Percentiles rank a stretch among this genome's conserved stretches.
Conservation (phyloP, 2,113 vertebrate species). For the Grammatotria lemairii region DNA sequence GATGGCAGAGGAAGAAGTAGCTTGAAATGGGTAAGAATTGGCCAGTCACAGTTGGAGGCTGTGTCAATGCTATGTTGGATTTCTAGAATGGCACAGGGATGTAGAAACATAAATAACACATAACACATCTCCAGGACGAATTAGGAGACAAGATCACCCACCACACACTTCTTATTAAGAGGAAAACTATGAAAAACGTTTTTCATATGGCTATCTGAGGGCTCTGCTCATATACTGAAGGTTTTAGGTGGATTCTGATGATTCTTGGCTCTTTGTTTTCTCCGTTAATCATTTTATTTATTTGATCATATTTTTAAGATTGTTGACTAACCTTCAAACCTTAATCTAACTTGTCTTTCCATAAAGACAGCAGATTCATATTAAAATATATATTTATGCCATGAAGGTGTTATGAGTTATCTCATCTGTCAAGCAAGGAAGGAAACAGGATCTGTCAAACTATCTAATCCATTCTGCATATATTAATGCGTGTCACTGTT, state of each 20-base stretch:
- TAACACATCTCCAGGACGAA: fast-evolving
- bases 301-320: neutral
- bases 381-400: neutral
- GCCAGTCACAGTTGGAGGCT: neutral
- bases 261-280: neutral
- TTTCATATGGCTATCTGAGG: neutral
- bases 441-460: neutral
- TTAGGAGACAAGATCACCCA: neutral
- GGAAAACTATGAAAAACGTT: neutral
- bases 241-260: neutral
- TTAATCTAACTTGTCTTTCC: neutral
- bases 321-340: neutral
- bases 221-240: neutral
- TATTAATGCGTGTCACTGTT: neutral
- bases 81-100: neutral
- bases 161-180: neutral
- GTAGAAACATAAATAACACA: neutral
- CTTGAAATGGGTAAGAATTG: neutral
- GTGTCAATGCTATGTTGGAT: neutral
- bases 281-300: neutral
- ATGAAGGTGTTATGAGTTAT: neutral
- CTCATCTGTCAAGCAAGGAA: neutral
- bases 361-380: neutral
- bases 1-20: neutral
- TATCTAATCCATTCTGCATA: neutral